Evolutionary conservation across 2,888 invertebrate genomes (phyloP).

Genomic region (Branchipolynoe longqiensis): DNA sequence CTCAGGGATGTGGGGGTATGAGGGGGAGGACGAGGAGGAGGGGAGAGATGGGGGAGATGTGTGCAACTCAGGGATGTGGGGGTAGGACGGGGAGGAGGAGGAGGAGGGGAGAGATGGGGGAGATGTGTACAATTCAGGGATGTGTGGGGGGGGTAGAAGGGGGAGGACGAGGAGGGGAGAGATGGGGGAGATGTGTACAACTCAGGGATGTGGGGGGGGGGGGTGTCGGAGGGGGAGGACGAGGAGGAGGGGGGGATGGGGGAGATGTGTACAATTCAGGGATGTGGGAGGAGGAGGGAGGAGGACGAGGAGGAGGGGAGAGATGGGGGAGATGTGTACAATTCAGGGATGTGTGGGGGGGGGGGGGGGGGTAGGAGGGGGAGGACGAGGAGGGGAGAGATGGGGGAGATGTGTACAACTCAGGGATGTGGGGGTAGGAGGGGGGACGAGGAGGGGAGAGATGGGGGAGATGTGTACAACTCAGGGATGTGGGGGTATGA

Average conservation of each 20-base stretch:
- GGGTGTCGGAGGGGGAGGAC: not conserved
- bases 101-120: not conserved
- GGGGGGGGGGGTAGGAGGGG: not conserved
- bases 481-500: not conserved
- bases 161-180: not conserved
- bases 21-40: too few relatives aligned
- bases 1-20: too few relatives aligned
- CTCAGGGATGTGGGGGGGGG: not conserved
- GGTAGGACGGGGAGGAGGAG: too few relatives aligned
- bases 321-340: not conserved
- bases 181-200: not conserved
- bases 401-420: not conserved
- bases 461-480: not conserved
- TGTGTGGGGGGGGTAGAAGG: not conserved
- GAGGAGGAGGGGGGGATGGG: too few relatives aligned
- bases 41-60: not conserved
- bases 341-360: not conserved
- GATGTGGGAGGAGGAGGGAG: not conserved
- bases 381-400: too few relatives aligned
- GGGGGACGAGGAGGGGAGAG: conserved; percentile 5
- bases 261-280: not conserved
- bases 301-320: not conserved
- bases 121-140: not conserved
- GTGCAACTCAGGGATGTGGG: not conserved
- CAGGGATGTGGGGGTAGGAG: not conserved